phyloP scores from a whole-genome alignment of 2,888 invertebrate species.

The Lasioglossum lativentre region DNA sequence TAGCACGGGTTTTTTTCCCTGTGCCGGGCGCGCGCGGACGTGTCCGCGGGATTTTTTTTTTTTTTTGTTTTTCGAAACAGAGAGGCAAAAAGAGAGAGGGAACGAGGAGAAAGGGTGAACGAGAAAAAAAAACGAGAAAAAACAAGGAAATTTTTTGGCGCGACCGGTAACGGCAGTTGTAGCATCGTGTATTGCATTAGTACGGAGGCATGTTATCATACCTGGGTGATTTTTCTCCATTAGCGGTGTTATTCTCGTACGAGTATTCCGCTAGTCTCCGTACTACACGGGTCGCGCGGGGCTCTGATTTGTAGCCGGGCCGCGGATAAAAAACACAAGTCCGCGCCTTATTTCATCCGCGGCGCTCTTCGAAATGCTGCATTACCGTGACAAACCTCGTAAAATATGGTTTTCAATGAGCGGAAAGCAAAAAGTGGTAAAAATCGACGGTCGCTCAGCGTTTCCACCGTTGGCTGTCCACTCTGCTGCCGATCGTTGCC shows the following conservation, averaged over 20 bases:
- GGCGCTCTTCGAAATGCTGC: slow-evolving; percentile 32
- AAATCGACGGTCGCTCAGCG: slow-evolving; percentile 4
- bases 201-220: slow-evolving; percentile 73
- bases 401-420: slow-evolving; percentile 33
- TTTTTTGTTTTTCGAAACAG: not conserved
- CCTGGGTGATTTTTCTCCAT: slow-evolving; percentile 74
- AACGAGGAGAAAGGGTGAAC: not conserved
- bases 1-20: slow-evolving; percentile 10
- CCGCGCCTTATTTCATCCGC: slow-evolving; percentile 52
- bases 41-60: slow-evolving; percentile 27
- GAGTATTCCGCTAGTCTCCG: slow-evolving; percentile 56
- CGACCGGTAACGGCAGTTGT: slow-evolving; percentile 61
- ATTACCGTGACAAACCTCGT: slow-evolving; percentile 23
- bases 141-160: slow-evolving; percentile 57
- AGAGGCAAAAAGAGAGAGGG: not conserved
- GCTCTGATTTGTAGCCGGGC: slow-evolving; percentile 68
- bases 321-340: slow-evolving; percentile 55
- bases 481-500: not conserved
- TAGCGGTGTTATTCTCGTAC: slow-evolving; percentile 68
- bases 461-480: not conserved
- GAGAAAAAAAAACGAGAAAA: slow-evolving; percentile 4
- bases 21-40: not conserved
- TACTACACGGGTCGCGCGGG: slow-evolving; percentile 58
- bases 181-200: slow-evolving; percentile 71
- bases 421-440: not conserved